A percentile compares a stretch with the other conserved stretches of the same genome.
Evolutionary conservation across 2,888 invertebrate genomes (phyloP).

Genomic region (Altica lythri): DNA sequence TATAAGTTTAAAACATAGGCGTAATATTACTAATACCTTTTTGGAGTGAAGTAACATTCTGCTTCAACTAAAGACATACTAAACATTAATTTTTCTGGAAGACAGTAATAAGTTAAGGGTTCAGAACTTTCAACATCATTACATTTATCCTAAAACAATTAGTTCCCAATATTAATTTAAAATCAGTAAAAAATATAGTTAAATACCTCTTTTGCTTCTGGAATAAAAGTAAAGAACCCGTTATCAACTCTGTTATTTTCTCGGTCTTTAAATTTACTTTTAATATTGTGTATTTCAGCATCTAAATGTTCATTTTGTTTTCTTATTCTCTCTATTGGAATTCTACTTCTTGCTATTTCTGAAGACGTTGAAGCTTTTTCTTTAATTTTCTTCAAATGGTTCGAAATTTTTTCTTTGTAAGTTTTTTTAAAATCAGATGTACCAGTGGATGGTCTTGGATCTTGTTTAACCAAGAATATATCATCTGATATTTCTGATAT

Average conservation of each 20-base stretch:
- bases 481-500: slow-evolving; percentile 43
- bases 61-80: slow-evolving; percentile 38
- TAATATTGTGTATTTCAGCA: slow-evolving; percentile 38
- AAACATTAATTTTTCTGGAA: slow-evolving; percentile 36
- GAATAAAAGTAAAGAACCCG: slow-evolving; percentile 20
- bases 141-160: slow-evolving; percentile 7
- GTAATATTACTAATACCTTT: slow-evolving; percentile 15
- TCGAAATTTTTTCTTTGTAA: slow-evolving; percentile 54
- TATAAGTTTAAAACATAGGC: not conserved
- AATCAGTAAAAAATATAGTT: no score
- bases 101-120: slow-evolving; percentile 6
- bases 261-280: slow-evolving; percentile 32
- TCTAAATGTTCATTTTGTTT: slow-evolving; percentile 44
- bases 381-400: slow-evolving; percentile 53
- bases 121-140: not conserved
- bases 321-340: slow-evolving; percentile 43
- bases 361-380: slow-evolving; percentile 50
- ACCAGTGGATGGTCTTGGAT: slow-evolving; percentile 17
- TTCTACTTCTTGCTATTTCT: slow-evolving; percentile 30
- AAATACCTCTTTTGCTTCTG: slow-evolving; percentile 17
- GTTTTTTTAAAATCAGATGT: slow-evolving; percentile 41
- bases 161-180: not conserved
- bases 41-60: slow-evolving; percentile 34
- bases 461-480: slow-evolving; percentile 34
- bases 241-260: slow-evolving; percentile 24